Percentiles rank a stretch among this genome's conserved stretches.
Conservation (phyloP, 2,113 vertebrate species). For the Cranoglanis bouderius region DNA sequence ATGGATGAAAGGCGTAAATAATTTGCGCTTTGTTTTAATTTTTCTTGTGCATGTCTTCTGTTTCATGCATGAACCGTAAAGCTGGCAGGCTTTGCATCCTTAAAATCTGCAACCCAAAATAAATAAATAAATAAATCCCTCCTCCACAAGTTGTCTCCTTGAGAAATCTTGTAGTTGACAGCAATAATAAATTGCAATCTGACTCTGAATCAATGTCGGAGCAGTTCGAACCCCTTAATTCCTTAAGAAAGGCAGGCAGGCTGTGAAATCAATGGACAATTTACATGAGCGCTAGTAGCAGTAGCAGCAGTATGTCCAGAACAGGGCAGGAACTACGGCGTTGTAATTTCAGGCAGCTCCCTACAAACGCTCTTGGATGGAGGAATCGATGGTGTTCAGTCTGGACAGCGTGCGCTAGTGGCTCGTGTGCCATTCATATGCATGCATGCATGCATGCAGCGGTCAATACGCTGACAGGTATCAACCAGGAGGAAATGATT, state of each 20-base stretch:
- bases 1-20: constrained; percentile 46
- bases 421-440: constrained; percentile 47
- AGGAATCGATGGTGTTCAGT: constrained; percentile 60
- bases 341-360: constrained; percentile 69
- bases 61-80: background rate
- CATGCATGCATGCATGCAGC: constrained; percentile 19
- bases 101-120: constrained; percentile 2
- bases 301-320: constrained; percentile 71
- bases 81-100: background rate
- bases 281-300: constrained; percentile 73
- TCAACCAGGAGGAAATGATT: constrained; percentile 63
- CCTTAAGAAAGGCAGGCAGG: constrained; percentile 71
- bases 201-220: constrained; percentile 70
- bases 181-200: constrained; percentile 73
- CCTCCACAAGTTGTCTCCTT: constrained; percentile 67
- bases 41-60: background rate
- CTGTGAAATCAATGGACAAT: constrained; percentile 76
- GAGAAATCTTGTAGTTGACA: constrained; percentile 72
- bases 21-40: background rate
- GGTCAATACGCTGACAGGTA: constrained; percentile 57
- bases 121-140: background rate
- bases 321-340: constrained; percentile 64
- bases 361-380: constrained; percentile 53
- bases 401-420: constrained; percentile 47
- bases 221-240: constrained; percentile 74